phyloP scores from a whole-genome alignment of 2,888 invertebrate species.

The Tetragonula carbonaria region DNA sequence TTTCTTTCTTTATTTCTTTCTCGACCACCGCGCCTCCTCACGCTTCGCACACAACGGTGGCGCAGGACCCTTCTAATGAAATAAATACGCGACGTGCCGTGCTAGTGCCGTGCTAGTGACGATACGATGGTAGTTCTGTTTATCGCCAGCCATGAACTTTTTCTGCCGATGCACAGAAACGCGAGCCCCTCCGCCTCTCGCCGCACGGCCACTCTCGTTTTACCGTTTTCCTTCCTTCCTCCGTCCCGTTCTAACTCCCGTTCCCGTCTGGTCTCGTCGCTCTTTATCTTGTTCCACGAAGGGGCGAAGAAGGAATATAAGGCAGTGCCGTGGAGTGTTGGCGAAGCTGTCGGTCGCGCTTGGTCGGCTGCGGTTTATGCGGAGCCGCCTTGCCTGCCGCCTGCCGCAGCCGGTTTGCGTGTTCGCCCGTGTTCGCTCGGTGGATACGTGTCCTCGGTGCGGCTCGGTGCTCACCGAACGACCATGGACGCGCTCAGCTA shows the following conservation, averaged over 20 bases:
- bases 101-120: slow-evolving; percentile 55
- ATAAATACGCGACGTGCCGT: slow-evolving; percentile 69
- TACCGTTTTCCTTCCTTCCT: slow-evolving; percentile 47
- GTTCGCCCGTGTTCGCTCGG: slow-evolving; percentile 76
- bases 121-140: slow-evolving; percentile 63
- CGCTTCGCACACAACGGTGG: slow-evolving; percentile 35
- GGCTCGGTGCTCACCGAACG: slow-evolving; percentile 75
- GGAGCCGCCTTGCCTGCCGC: slow-evolving; percentile 76
- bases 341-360: slow-evolving; percentile 82
- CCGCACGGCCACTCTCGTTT: slow-evolving; percentile 21
- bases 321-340: slow-evolving; percentile 79
- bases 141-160: slow-evolving; percentile 66
- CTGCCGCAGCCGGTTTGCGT: slow-evolving; percentile 81
- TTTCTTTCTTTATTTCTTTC: neutral
- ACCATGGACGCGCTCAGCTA: slow-evolving; percentile 58
- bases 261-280: slow-evolving; percentile 52
- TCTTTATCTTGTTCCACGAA: slow-evolving; percentile 72
- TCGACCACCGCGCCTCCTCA: slow-evolving; percentile 26
- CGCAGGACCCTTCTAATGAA: slow-evolving; percentile 68
- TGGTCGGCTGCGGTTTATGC: slow-evolving; percentile 82
- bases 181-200: slow-evolving; percentile 21
- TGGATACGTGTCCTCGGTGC: slow-evolving; percentile 81
- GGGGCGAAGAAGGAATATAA: slow-evolving; percentile 73
- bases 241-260: slow-evolving; percentile 37
- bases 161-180: slow-evolving; percentile 50